A percentile compares a stretch with the other conserved stretches of the same genome.
phyloP scores from a whole-genome alignment of 2,888 invertebrate species.

The Adelognathus sp. region DNA sequence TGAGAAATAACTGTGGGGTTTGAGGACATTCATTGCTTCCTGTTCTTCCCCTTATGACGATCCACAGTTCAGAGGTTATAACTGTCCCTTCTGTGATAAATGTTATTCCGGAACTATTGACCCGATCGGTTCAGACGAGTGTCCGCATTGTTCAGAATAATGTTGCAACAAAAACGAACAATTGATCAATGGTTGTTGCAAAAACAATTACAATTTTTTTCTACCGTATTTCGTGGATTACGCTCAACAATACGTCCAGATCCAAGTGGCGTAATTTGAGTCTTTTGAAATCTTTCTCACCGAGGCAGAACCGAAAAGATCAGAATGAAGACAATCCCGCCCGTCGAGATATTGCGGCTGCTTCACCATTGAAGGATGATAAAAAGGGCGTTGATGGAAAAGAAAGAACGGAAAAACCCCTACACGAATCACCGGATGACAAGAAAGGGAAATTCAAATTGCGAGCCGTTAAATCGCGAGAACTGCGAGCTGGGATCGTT shows the following conservation, averaged over 20 bases:
- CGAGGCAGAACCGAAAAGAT: background rate
- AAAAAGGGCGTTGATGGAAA: background rate
- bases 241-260: no score
- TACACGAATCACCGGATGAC: background rate
- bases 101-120: no score
- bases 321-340: slow-evolving; percentile 2
- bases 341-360: background rate
- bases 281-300: background rate
- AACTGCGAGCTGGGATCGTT: slow-evolving; percentile 82
- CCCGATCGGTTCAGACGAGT: no score
- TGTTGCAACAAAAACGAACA: no score
- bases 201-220: no score
- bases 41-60: background rate
- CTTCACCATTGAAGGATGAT: background rate
- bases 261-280: no score
- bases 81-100: background rate
- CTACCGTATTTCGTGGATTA: no score
- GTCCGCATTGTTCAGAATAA: no score
- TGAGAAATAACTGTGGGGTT: background rate
- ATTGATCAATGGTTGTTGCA: no score
- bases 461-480: slow-evolving; percentile 82
- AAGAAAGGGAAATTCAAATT: slow-evolving; percentile 29
- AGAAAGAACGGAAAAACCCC: background rate
- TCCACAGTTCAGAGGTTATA: slow-evolving; percentile 26
- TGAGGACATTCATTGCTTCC: background rate